Base-by-base conservation (phyloP, 2,888 invertebrate species). In the Carterocephalus palaemon region DNA sequence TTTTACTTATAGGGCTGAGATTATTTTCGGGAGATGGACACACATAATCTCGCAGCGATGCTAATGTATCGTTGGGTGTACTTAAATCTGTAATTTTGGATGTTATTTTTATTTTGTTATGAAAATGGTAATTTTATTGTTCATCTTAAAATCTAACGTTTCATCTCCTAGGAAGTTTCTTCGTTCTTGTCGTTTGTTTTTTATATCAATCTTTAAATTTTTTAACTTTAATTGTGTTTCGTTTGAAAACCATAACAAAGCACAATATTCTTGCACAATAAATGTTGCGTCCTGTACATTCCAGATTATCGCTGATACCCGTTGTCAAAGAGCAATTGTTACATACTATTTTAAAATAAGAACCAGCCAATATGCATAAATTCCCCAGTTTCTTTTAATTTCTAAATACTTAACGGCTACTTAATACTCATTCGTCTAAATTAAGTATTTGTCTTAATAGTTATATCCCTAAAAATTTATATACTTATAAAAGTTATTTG, bases 1-100 rank as follows among this genome's bases (percentile, higher is more conserved):
- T 75, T 67, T 56, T 56, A 51, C 53, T 53, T 59, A 51, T 54
- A 31, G 45, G n/a, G 37, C 37, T 37, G 73, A 57, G 72, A 67
- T 71, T 64, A 67, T 65, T 63, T 68, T 74, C 32, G 10, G 17
- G 26, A 24, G 20, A 34, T 41, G 17, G 28, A 26, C 26, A 24
- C 9, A 20, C 15, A 10, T 4, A 5, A 15, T 16, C 17, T 8
- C 19, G n/a, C 26, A 4, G 17, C 15, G 34, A 9, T 20, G n/a
- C n/a, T n/a, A 17, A 12, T 10, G 48, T 57, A 55, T 58, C 56
- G 57, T 54, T 56, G 55, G 51, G 48, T 57, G 55, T 59, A 60
- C 54, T 57, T 49, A 56, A 48, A 54, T 51, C 33, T 53, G 57
- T 56, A 51, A 52, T 56, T 53, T 48, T 49, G 49, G 50, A 52